phyloP scores from a whole-genome alignment of 1,140 invertebrate species.

The Whitmania pigra region DNA sequence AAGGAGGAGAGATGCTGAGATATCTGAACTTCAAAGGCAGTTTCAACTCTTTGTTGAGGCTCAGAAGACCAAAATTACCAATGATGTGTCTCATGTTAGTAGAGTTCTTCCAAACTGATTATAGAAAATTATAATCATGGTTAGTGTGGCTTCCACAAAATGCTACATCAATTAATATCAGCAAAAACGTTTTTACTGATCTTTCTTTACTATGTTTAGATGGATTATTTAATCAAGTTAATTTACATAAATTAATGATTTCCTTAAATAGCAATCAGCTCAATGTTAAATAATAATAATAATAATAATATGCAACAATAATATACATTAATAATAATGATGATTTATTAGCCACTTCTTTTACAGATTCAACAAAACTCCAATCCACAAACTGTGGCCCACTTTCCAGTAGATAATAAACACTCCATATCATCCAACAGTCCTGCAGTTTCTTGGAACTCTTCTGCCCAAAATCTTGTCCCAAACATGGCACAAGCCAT shows the following conservation, averaged over 20 bases:
- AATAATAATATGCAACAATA: no score
- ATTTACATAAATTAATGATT: neutral
- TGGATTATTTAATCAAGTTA: neutral
- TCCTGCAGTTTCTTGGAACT: neutral
- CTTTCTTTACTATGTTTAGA: neutral
- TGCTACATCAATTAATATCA: no score
- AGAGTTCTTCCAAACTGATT: no score
- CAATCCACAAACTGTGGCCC: neutral
- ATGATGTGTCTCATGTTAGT: no score
- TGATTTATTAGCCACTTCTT: neutral
- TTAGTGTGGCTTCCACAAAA: no score
- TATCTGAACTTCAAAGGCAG: no score
- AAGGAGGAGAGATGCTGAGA: no score
- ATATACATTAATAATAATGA: neutral
- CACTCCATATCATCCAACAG: neutral
- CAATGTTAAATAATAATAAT: no score
- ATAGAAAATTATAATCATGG: no score
- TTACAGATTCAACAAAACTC: neutral
- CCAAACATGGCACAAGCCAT: neutral
- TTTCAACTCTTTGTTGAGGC: no score
- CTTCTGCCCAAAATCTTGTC: neutral
- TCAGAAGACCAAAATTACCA: no score
- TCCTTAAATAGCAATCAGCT: neutral
- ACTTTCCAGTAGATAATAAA: neutral
- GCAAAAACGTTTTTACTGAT: neutral